Conservation (phyloP, 2,888 invertebrate species). For the Seira ritae region DNA sequence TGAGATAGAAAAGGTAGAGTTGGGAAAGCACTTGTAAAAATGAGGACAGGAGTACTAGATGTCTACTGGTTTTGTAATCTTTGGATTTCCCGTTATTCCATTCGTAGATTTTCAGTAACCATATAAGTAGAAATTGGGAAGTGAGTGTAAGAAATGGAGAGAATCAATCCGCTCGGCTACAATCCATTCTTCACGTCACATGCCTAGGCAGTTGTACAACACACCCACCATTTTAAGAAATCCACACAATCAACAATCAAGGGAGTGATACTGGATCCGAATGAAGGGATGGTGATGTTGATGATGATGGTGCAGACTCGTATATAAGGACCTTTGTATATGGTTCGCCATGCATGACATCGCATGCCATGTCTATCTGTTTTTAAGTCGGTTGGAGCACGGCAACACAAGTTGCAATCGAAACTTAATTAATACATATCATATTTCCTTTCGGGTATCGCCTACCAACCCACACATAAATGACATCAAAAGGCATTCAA, state of each 20-base stretch:
- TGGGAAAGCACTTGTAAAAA: not conserved
- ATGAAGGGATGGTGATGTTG: not conserved
- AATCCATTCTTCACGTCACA: constrained; percentile 20
- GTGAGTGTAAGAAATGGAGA: constrained; percentile 9
- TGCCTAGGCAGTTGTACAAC: constrained; percentile 18
- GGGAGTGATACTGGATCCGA: too few relatives aligned
- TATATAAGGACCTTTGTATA: too few relatives aligned
- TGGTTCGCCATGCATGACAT: not conserved
- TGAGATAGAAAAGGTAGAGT: not conserved
- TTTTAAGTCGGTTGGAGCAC: not conserved
- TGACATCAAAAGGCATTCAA: not conserved
- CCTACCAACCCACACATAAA: too few relatives aligned
- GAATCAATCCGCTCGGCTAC: constrained; percentile 6
- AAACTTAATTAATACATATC: not conserved
- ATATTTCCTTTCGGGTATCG: not conserved
- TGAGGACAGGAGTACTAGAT: not conserved
- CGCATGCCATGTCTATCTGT: not conserved
- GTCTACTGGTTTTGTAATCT: not conserved
- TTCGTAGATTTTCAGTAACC: constrained; percentile 1
- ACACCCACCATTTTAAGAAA: constrained; percentile 3
- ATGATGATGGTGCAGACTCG: too few relatives aligned
- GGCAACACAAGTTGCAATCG: not conserved
- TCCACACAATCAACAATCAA: constrained; percentile 31
- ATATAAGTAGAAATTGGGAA: not conserved
- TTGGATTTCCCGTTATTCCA: not conserved